Conservation (phyloP, 2,113 vertebrate genomes). For the Irena cyanogastra region DNA sequence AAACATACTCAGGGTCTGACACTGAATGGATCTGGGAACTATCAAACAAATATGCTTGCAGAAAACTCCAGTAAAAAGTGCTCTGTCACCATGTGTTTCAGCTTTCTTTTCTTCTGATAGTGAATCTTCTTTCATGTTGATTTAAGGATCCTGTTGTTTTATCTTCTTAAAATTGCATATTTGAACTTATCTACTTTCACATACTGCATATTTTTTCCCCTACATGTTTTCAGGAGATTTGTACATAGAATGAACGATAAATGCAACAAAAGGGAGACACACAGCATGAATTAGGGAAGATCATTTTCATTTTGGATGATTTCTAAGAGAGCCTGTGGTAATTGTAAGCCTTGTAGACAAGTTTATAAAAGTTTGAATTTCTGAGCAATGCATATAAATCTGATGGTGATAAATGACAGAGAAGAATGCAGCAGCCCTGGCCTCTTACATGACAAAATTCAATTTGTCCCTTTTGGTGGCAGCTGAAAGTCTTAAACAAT, state of each 20-base stretch:
- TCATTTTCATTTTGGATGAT: not conserved
- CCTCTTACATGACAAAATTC: not conserved
- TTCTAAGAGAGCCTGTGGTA: not conserved
- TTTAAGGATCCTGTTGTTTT: not conserved
- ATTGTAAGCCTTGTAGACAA: not conserved
- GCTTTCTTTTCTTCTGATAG: not conserved
- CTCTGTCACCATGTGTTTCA: not conserved
- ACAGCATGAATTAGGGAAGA: not conserved
- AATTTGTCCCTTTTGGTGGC: not conserved
- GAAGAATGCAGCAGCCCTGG: not conserved
- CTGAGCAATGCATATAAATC: not conserved
- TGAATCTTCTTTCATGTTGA: not conserved
- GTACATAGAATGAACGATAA: not conserved
- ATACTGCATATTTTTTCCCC: not conserved
- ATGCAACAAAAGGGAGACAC: not conserved
- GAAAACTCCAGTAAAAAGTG: not conserved
- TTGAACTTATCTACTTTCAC: not conserved
- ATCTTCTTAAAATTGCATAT: not conserved
- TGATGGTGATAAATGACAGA: not conserved
- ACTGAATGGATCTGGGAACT: not conserved
- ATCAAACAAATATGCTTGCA: not conserved
- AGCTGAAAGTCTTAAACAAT: not conserved
- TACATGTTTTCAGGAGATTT: not conserved
- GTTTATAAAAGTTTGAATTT: not conserved
- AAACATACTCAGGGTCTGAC: not conserved